Percentiles rank a stretch among this genome's conserved stretches.
phyloP scores from a whole-genome alignment of 1,140 invertebrate species.

The Brachionus rotundiformis region DNA sequence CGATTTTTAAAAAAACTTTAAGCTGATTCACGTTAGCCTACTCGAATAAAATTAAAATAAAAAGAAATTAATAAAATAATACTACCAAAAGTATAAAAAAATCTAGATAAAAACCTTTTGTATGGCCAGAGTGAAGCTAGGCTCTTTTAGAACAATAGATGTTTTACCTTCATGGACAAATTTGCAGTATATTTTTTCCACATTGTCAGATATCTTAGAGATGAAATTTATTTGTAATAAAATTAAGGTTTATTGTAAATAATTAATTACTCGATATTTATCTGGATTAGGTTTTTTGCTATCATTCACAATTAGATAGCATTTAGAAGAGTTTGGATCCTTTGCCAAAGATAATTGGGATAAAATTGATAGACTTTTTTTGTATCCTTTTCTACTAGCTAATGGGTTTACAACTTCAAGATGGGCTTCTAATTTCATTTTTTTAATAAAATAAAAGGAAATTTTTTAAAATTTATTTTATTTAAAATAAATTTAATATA shows the following conservation, averaged over 20 bases:
- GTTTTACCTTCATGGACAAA: slow-evolving; percentile 46
- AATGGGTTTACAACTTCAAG: slow-evolving; percentile 39
- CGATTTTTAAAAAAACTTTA: slow-evolving; percentile 49
- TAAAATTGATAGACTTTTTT: slow-evolving; percentile 14
- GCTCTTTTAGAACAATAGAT: slow-evolving; percentile 44
- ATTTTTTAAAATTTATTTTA: slow-evolving; percentile 18
- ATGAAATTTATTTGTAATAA: neutral
- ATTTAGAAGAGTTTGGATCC: slow-evolving; percentile 28
- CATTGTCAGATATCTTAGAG: slow-evolving; percentile 21
- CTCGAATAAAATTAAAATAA: neutral
- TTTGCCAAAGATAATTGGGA: slow-evolving; percentile 21
- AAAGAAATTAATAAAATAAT: neutral
- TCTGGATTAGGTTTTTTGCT: slow-evolving; percentile 26
- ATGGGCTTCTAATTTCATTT: slow-evolving; percentile 48
- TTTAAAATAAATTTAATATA: neutral
- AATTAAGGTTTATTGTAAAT: neutral
- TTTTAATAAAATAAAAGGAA: neutral
- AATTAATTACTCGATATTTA: slow-evolving; percentile 43
- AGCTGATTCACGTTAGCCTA: slow-evolving; percentile 47
- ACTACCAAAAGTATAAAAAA: neutral
- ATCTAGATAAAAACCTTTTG: slow-evolving; percentile 22
- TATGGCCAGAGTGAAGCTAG: slow-evolving; percentile 14
- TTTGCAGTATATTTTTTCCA: slow-evolving; percentile 44
- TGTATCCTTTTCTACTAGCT: slow-evolving; percentile 17
- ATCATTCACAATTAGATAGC: slow-evolving; percentile 21